Conservation (phyloP, 2,797 vertebrate species). For the Etheostoma perlongum region DNA sequence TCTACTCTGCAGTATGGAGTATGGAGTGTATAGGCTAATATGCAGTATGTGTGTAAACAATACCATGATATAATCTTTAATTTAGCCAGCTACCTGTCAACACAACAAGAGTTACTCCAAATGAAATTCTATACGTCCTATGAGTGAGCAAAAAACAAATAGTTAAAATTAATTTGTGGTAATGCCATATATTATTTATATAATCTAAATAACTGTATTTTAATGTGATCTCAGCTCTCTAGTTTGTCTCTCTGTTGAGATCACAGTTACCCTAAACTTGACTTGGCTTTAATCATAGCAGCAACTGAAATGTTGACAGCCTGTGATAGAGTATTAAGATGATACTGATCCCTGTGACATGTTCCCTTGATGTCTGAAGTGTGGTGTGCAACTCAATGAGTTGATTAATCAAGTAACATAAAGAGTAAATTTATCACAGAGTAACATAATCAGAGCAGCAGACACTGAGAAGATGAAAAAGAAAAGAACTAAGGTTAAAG, state of each 20-base stretch:
- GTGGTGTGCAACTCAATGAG: not conserved
- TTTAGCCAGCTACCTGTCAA: not conserved
- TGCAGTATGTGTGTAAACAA: not conserved
- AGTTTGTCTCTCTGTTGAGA: not conserved
- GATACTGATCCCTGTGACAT: slow-evolving; percentile 23
- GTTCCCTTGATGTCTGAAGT: slow-evolving; percentile 11
- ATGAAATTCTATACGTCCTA: not conserved
- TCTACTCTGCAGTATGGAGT: not conserved
- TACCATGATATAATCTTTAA: no score
- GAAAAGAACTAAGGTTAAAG: slow-evolving; percentile 4
- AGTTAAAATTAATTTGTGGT: not conserved
- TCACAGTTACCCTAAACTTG: not conserved
- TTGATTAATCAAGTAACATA: slow-evolving; percentile 23
- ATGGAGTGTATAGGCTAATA: not conserved
- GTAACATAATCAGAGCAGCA: slow-evolving; percentile 22
- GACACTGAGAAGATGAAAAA: slow-evolving; percentile 4
- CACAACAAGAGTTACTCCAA: not conserved
- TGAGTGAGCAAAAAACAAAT: not conserved
- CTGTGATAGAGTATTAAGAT: slow-evolving; percentile 11
- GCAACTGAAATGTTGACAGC: slow-evolving; percentile 15
- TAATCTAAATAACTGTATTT: not conserved
- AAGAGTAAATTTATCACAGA: not conserved
- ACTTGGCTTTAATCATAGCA: not conserved
- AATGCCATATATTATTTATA: not conserved
- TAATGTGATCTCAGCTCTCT: not conserved